These are phyloP conservation scores for Sebastes hubbsi DNA, from an alignment of 2,797 vertebrate species.

Conservation along the genomic window DNA sequence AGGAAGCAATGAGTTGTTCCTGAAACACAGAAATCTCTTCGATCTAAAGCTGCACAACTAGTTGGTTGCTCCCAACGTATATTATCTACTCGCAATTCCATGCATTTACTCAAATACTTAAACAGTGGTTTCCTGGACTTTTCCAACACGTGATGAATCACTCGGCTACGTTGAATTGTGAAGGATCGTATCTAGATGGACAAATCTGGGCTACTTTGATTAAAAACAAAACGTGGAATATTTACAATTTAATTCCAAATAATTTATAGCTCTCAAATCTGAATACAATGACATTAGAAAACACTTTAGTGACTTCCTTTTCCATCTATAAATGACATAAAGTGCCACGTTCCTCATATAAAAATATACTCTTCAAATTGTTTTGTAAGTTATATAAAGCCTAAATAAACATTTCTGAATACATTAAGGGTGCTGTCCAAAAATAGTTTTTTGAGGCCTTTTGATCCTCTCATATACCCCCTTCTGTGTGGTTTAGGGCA, in stretches of 20 bases:
- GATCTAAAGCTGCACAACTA: constrained; percentile 26
- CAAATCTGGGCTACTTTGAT: constrained; percentile 37
- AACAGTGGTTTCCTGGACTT: constrained; percentile 40
- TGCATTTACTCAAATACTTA: constrained; percentile 42
- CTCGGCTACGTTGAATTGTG: constrained; percentile 38
- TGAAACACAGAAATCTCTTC: constrained; percentile 42
- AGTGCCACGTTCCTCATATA: constrained; percentile 85
- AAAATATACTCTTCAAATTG: constrained; percentile 85
- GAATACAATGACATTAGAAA: constrained; percentile 71
- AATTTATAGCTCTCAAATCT: constrained; percentile 71
- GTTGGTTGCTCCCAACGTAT: neutral
- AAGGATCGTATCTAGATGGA: constrained; percentile 41
- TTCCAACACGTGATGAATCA: constrained; percentile 30
- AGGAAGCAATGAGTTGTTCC: constrained; percentile 26
- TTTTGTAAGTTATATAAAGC: constrained; percentile 78
- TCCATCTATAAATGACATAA: constrained; percentile 83
- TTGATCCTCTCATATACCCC: constrained; percentile 69
- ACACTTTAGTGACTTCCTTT: constrained; percentile 72
- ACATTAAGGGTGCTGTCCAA: constrained; percentile 75
- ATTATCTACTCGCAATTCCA: constrained; percentile 17
- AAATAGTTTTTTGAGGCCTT: constrained; percentile 76
- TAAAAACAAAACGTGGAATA: constrained; percentile 62
- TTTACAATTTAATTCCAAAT: constrained; percentile 71
- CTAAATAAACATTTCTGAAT: constrained; percentile 81
- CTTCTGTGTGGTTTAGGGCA: constrained; percentile 73